Evolutionary conservation across 1,140 invertebrate species (phyloP), one percentile per base, ranked within the genome.

Genomic region (Theocolax elegans): DNA sequence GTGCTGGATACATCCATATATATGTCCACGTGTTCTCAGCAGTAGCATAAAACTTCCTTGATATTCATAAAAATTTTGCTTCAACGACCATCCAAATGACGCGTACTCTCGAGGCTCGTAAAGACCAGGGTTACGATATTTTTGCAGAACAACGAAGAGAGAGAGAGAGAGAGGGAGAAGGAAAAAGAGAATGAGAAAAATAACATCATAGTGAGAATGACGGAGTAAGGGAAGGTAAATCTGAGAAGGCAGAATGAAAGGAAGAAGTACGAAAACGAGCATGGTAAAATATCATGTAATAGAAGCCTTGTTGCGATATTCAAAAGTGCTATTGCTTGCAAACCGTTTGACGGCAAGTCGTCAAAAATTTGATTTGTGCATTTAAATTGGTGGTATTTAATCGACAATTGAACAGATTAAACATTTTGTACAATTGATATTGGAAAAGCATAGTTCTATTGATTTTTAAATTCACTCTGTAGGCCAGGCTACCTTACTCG

Each of bases 51-150:
- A 10, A 6, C 8, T 19, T 8, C 19, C 3, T 23, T 49, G 4
- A 49, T 49, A n/a, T 60, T 62, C 59, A 31, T 31, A 31, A 31
- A 62, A 62, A 48, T 46, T 46, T 12, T 31, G 44, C 31, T 6
- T 35, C 31, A 35, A 35, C 31, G 31, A 10, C 10, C 40, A 35
- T 62, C 27, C n/a, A 19, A 48, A 62, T 48, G 15, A 48, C 3
- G 9, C 4, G 10, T 10, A 35, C 31, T 6, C 10, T 35, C 31
- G 31, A 35, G 31, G 10, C 6, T 8, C 15, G 31, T 27, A 48
- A 49, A 49, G 19, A 51, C 17, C 17, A 10, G 27, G n/a, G 12
- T 38, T 1, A 19, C 1, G 4, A 51, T 51, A 51, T 51, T 51
- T n/a, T 9, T 15, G 23, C 49, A 25, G 23, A 27, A 51, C 21